These are phyloP conservation scores for Temnopleurus reevesii DNA, from an alignment of 53 echinoderm and acorn worm species.

Conservation along the genomic window DNA sequence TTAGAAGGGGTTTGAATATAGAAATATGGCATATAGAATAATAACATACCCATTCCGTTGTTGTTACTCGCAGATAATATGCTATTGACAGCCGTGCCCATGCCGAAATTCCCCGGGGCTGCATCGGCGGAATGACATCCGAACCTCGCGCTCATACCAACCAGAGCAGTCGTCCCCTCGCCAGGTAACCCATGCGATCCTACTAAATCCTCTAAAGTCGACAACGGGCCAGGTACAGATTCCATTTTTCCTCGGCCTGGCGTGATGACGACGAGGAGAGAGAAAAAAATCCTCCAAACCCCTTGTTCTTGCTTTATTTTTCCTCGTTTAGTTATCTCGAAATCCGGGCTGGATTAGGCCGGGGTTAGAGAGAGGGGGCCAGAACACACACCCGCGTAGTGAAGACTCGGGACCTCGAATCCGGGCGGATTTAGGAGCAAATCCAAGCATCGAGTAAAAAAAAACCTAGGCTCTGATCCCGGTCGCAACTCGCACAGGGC, in stretches of 20 bases:
- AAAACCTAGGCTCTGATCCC: constrained; percentile 38
- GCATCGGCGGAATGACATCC: constrained; percentile 49
- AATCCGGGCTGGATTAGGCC: constrained; percentile 56
- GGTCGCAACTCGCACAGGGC: constrained; percentile 3
- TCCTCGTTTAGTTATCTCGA: constrained; percentile 37
- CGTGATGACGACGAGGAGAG: not conserved
- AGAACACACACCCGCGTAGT: constrained; percentile 2
- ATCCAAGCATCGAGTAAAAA: constrained; percentile 30
- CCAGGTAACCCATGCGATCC: constrained; percentile 49
- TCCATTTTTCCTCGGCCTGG: constrained; percentile 40
- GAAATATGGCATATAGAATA: not conserved
- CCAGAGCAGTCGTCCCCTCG: not conserved
- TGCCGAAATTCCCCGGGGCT: constrained; percentile 49
- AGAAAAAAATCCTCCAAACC: not conserved
- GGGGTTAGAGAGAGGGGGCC: constrained; percentile 38
- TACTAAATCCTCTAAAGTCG: constrained; percentile 52
- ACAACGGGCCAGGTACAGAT: constrained; percentile 56
- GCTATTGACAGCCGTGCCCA: constrained; percentile 52
- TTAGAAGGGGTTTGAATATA: not conserved
- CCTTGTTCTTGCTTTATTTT: constrained; percentile 32
- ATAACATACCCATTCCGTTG: constrained; percentile 51
- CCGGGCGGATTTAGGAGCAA: constrained; percentile 44
- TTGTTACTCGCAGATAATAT: constrained; percentile 22
- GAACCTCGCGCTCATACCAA: constrained; percentile 54
- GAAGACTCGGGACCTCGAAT: constrained; percentile 3